These are phyloP conservation scores for Xenotilapia longispinis DNA, from an alignment of 2,113 vertebrate genomes.

Conservation along the genomic window DNA sequence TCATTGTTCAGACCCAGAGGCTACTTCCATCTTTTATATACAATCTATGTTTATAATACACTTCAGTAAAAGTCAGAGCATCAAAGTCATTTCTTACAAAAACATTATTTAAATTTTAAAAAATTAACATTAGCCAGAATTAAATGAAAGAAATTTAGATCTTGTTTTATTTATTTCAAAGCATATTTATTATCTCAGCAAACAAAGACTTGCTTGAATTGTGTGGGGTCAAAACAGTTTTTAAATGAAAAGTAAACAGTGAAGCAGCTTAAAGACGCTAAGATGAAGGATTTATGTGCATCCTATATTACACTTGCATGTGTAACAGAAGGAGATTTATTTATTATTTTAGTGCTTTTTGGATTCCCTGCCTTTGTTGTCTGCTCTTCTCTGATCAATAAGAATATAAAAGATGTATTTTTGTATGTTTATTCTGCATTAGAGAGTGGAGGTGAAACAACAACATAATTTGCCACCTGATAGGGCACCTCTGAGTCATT, in stretches of 20 bases:
- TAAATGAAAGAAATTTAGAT: not conserved
- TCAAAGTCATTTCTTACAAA: not conserved
- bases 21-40: not conserved
- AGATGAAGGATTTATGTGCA: not conserved
- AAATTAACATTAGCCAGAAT: not conserved
- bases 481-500: not conserved
- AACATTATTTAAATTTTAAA: fast-evolving
- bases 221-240: not conserved
- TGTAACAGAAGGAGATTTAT: not conserved
- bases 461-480: not conserved
- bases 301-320: not conserved
- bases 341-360: not conserved
- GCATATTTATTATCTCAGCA: not conserved
- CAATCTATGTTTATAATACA: not conserved
- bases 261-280: not conserved
- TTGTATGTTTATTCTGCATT: not conserved
- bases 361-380: not conserved
- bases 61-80: not conserved
- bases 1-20: not conserved
- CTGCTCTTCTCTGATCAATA: not conserved
- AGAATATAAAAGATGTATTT: not conserved
- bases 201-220: not conserved
- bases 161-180: not conserved
- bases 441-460: not conserved
- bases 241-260: not conserved